Base-by-base conservation (phyloP, 2,113 vertebrate genomes). In the Ciconia boyciana region DNA sequence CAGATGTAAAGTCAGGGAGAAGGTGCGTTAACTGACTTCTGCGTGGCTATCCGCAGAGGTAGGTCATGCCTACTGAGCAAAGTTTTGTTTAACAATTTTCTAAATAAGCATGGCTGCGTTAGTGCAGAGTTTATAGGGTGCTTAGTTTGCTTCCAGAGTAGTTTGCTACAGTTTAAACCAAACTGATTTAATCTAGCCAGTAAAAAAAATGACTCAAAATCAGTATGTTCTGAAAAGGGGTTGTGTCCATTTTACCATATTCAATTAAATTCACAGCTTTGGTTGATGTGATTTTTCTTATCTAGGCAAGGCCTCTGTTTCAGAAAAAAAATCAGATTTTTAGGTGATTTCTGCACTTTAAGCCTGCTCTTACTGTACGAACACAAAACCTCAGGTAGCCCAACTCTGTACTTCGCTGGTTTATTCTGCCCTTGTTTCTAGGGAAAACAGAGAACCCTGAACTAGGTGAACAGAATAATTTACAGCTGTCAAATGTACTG, bases 21-120 rank as follows among this genome's bases (percentile, higher is more conserved):
- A 44, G 7, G 16, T 25, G 57, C 28, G 3, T 39, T 19, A 0
- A 36, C 7, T 8, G 9, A 2, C 81, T 32, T 43, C 54, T 22
- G 9, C 10, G 4, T 20, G 41, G 28, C 28, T 31, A 4, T 43
- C 36, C 39, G 10, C 19, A 15, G 29, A 2, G 1, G 19, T 28
- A 26, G 48, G 2, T 26, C 49, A 21, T 9, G 11, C 39, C 80
- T 34, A 5, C 70, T 21, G 2, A 7, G 57, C 11, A 1, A 16
- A 18, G 13, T 24, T 86, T 43, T 39, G 11, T 26, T 31, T 18
- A 14, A 1, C 11, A 11, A 0, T 20, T 48, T 10, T 26, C 49
- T 34, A n/a, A 24, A 16, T 2, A 2, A 77, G 4, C 46, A 2
- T 2, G 3, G 28, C 32, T 9, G 10, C 0, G 0, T 34, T 9